A percentile compares a stretch with the other conserved stretches of the same genome.
Conservation (phyloP, 2,113 vertebrate genomes). For the Prochilodus magdalenae region DNA sequence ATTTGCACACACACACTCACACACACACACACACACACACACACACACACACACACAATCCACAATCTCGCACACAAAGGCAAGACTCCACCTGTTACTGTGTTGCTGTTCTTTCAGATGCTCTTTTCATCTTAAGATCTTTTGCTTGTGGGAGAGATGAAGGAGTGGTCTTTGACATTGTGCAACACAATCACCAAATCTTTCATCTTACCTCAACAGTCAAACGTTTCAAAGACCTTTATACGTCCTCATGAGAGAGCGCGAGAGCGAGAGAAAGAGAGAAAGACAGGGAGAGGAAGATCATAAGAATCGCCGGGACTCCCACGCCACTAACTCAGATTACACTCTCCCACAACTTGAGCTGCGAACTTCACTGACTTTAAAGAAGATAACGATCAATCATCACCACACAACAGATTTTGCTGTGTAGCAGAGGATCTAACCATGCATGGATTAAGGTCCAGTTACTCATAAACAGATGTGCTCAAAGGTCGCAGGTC, state of each 20-base stretch:
- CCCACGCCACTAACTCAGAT: constrained; percentile 30
- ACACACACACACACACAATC: too few species aligned
- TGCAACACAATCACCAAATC: constrained; percentile 49
- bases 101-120: constrained; percentile 44
- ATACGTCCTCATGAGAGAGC: constrained; percentile 34
- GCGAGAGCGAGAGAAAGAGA: background rate
- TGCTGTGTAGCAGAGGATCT: background rate
- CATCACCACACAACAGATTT: background rate
- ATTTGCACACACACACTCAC: constrained; percentile 44
- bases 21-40: too few species aligned
- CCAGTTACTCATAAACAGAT: too few species aligned
- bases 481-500: too few species aligned
- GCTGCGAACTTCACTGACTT: background rate
- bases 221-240: constrained; percentile 47
- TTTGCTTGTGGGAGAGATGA: constrained; percentile 45
- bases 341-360: constrained; percentile 23
- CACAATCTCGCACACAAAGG: constrained; percentile 34
- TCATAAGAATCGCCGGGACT: constrained; percentile 1
- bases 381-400: background rate
- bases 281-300: constrained; percentile 27
- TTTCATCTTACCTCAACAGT: constrained; percentile 41
- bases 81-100: constrained; percentile 47
- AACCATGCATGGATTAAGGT: background rate
- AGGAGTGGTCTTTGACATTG: constrained; percentile 49
- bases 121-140: constrained; percentile 53